A percentile compares a stretch with the other conserved stretches of the same genome.
Conservation (phyloP, 2,113 vertebrate species). For the Pachyramphus minor region DNA sequence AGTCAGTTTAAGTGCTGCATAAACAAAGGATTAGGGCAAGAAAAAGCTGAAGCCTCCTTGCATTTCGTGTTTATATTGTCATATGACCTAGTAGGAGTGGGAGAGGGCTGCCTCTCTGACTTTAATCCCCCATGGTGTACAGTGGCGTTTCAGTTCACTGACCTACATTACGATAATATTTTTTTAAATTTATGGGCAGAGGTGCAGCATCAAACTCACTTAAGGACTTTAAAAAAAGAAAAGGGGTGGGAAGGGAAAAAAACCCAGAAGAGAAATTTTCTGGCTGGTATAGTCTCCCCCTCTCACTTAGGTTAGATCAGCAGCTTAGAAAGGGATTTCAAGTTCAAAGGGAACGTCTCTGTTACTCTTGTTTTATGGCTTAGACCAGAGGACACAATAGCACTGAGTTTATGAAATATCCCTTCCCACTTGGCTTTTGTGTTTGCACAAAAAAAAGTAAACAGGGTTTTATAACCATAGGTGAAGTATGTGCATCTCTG, state of each 20-base stretch:
- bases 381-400: conserved; percentile 65
- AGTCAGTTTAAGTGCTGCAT: conserved; percentile 75
- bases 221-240: conserved; percentile 30
- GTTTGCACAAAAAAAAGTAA: conserved; percentile 12
- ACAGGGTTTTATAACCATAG: neutral
- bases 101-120: conserved; percentile 46
- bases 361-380: conserved; percentile 67
- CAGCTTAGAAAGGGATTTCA: conserved; percentile 68
- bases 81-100: conserved; percentile 63
- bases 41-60: conserved; percentile 67
- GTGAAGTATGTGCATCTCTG: neutral
- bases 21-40: conserved; percentile 72
- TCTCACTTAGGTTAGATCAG: conserved; percentile 54
- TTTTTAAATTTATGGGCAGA: conserved; percentile 66
- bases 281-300: neutral
- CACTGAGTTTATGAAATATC: conserved; percentile 47
- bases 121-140: conserved; percentile 55
- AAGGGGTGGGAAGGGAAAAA: neutral
- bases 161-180: conserved; percentile 73
- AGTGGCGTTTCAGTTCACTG: conserved; percentile 67
- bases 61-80: conserved; percentile 71
- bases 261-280: conserved; percentile 42
- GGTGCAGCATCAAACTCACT: conserved; percentile 65
- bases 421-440: conserved; percentile 44
- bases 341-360: conserved; percentile 67